A percentile compares a stretch with the other conserved stretches of the same genome.
phyloP scores from a whole-genome alignment of 2,113 vertebrate species.

The Lophotis ruficrista region DNA sequence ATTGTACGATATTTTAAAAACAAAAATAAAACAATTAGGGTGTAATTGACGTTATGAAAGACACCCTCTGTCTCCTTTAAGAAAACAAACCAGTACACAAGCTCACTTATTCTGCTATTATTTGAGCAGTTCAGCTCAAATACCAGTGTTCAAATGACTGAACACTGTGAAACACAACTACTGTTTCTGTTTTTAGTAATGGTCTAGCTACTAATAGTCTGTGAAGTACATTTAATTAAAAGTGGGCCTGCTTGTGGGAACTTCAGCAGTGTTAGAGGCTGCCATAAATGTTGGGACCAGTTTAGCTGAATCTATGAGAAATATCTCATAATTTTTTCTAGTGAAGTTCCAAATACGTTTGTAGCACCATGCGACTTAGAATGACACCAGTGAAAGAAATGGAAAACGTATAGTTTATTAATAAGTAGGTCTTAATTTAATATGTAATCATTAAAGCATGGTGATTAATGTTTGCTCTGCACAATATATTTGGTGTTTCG shows the following conservation, averaged over 20 bases:
- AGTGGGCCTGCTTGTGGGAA: background rate
- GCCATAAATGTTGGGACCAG: background rate
- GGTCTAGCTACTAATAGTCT: background rate
- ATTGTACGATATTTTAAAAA: background rate
- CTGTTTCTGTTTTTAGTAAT: background rate
- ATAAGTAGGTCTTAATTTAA: background rate
- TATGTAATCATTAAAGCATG: background rate
- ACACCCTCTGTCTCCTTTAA: background rate
- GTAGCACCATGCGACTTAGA: background rate
- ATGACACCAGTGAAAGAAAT: background rate
- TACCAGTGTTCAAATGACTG: background rate
- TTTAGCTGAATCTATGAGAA: background rate
- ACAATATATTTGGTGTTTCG: background rate
- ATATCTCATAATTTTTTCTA: background rate
- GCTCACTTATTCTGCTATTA: background rate
- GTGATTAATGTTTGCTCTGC: background rate
- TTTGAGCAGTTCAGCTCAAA: background rate
- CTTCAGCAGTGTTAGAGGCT: background rate
- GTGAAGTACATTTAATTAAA: background rate
- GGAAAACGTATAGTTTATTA: background rate
- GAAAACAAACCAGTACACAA: background rate
- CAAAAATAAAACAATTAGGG: background rate
- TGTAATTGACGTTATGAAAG: background rate
- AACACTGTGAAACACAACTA: background rate
- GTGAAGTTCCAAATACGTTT: background rate